Evolutionary conservation across 2,888 invertebrate species (phyloP).

Genomic region (Macaria notata): DNA sequence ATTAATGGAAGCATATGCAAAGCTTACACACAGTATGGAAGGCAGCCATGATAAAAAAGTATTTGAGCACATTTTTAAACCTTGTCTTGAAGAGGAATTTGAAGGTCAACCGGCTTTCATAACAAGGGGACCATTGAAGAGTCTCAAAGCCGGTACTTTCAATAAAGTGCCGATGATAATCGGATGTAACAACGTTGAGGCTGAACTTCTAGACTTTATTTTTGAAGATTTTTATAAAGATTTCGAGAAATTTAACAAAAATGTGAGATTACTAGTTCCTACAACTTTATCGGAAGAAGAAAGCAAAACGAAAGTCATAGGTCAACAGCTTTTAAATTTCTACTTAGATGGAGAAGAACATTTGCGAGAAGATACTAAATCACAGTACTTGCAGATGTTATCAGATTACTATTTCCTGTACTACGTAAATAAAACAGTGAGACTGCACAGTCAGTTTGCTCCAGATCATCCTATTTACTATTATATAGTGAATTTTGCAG

Average conservation of each 20-base stretch:
- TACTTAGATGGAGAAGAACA: slow-evolving; percentile 60
- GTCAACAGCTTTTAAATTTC: slow-evolving; percentile 61
- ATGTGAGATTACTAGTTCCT: slow-evolving; percentile 59
- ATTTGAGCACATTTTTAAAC: slow-evolving; percentile 63
- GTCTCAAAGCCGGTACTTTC: slow-evolving; percentile 66
- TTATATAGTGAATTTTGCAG: slow-evolving; percentile 63
- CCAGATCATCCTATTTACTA: slow-evolving; percentile 64
- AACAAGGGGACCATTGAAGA: slow-evolving; percentile 59
- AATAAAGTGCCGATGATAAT: slow-evolving; percentile 73
- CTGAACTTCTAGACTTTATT: slow-evolving; percentile 49
- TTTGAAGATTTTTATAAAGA: slow-evolving; percentile 54
- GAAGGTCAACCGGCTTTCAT: slow-evolving; percentile 71
- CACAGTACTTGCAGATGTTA: slow-evolving; percentile 65
- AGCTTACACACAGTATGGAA: slow-evolving; percentile 31
- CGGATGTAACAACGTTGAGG: slow-evolving; percentile 69
- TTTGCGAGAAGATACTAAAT: slow-evolving; percentile 57
- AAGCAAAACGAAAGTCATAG: slow-evolving; percentile 52
- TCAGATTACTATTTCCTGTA: slow-evolving; percentile 71
- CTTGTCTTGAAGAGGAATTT: slow-evolving; percentile 68
- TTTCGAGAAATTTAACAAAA: slow-evolving; percentile 59
- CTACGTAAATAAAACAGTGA: slow-evolving; percentile 64
- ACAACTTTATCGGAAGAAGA: slow-evolving; percentile 52
- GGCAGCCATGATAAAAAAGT: slow-evolving; percentile 38
- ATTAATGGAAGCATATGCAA: slow-evolving; percentile 50
- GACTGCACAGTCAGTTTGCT: slow-evolving; percentile 56